Evolutionary conservation across 2,888 invertebrate genomes (phyloP).

Genomic region (Drosophila subquinaria): DNA sequence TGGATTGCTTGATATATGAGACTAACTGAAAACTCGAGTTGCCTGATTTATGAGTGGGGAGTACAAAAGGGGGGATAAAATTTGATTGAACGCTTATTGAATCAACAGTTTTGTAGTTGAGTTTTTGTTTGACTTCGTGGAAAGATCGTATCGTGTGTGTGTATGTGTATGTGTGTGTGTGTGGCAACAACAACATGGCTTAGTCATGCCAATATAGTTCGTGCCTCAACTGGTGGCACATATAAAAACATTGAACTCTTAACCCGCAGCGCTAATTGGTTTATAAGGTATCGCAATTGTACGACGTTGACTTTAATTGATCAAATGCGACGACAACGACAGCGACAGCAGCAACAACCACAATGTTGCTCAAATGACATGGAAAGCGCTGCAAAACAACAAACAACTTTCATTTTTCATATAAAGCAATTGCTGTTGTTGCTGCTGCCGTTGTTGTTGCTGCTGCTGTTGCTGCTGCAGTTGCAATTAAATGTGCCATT

Average conservation of each 20-base stretch:
- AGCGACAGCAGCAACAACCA: slow-evolving; percentile 14
- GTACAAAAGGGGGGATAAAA: slow-evolving; percentile 19
- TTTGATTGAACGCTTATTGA: slow-evolving; percentile 45
- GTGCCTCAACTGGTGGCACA: slow-evolving; percentile 30
- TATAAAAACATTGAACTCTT: slow-evolving; percentile 66
- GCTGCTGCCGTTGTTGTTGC: slow-evolving; percentile 12
- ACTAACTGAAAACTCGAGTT: slow-evolving; percentile 18
- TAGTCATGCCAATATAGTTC: slow-evolving; percentile 58
- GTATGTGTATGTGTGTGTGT: not conserved
- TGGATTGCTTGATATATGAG: slow-evolving; percentile 46
- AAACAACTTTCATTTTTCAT: slow-evolving; percentile 77
- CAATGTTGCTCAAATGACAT: slow-evolving; percentile 35
- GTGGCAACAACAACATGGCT: slow-evolving; percentile 37
- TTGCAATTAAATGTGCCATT: slow-evolving; percentile 53
- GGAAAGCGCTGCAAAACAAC: slow-evolving; percentile 41
- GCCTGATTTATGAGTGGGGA: slow-evolving; percentile 41
- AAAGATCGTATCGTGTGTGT: slow-evolving; percentile 47
- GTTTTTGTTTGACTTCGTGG: slow-evolving; percentile 24
- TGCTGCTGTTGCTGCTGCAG: slow-evolving; percentile 31
- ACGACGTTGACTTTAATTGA: slow-evolving; percentile 66
- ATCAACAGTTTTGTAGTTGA: slow-evolving; percentile 27
- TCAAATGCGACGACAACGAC: slow-evolving; percentile 65
- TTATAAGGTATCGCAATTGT: slow-evolving; percentile 67
- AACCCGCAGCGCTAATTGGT: slow-evolving; percentile 72
- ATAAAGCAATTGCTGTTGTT: slow-evolving; percentile 41